A percentile compares a stretch with the other conserved stretches of the same genome.
phyloP scores from a whole-genome alignment of 1,140 invertebrate genomes.

The Matsumurasca onukii region DNA sequence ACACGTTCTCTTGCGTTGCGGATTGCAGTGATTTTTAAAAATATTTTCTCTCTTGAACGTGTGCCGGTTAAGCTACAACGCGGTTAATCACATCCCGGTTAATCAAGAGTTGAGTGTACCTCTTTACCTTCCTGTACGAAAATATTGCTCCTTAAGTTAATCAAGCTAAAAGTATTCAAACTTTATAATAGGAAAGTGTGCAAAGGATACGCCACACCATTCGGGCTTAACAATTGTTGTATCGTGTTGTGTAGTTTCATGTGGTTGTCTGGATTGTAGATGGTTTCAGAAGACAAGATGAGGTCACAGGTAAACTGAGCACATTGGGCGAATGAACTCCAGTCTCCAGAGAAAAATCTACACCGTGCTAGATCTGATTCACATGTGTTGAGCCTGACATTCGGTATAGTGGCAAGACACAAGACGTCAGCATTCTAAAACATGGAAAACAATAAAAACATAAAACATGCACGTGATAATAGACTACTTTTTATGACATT shows the following conservation, averaged over 20 bases:
- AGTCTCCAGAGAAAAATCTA: slow-evolving; percentile 80
- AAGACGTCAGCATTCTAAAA: slow-evolving; percentile 79
- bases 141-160: neutral
- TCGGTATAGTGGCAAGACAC: slow-evolving; percentile 71
- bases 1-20: no score
- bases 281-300: slow-evolving; percentile 88
- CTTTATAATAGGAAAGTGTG: neutral
- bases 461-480: neutral
- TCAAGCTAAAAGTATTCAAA: neutral
- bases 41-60: neutral
- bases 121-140: neutral
- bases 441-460: slow-evolving; percentile 26
- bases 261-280: slow-evolving; percentile 82
- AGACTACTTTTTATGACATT: neutral
- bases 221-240: slow-evolving; percentile 59
- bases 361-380: slow-evolving; percentile 47
- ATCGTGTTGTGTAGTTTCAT: slow-evolving; percentile 71
- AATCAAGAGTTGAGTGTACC: neutral
- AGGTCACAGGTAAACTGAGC: slow-evolving; percentile 65
- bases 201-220: slow-evolving; percentile 61
- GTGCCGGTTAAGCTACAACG: neutral
- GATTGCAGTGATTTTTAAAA: neutral
- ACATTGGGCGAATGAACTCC: slow-evolving; percentile 63
- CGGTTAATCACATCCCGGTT: neutral
- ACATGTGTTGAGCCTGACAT: slow-evolving; percentile 67